Conservation (phyloP, 2,888 invertebrate species). For the Lysandra bellargus region DNA sequence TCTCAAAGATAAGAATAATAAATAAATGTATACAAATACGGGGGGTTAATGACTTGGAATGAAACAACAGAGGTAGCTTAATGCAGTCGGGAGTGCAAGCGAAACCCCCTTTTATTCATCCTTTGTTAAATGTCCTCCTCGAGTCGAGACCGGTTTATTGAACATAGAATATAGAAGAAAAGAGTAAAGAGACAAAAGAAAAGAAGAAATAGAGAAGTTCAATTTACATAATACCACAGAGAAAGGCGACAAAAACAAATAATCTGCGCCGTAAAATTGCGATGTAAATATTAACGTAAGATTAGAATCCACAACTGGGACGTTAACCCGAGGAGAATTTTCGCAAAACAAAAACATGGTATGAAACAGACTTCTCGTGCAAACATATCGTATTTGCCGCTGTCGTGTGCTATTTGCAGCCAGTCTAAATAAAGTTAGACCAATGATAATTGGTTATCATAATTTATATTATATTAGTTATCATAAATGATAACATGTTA, state of each 20-base stretch:
- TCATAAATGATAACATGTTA: not conserved
- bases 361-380: slow-evolving; percentile 4
- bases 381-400: not conserved
- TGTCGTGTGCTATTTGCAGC: not conserved
- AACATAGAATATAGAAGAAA: not conserved
- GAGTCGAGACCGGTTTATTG: not conserved
- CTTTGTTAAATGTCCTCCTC: not conserved
- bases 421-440: slow-evolving; percentile 1
- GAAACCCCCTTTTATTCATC: not conserved
- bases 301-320: slow-evolving; percentile 11
- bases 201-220: not conserved
- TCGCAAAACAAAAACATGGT: slow-evolving; percentile 20
- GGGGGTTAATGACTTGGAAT: not conserved
- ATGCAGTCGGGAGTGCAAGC: not conserved
- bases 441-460: not conserved
- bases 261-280: slow-evolving; percentile 12
- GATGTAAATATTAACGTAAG: not conserved
- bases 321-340: slow-evolving; percentile 25
- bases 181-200: not conserved
- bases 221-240: not conserved
- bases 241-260: not conserved
- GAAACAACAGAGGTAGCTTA: not conserved
- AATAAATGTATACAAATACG: slow-evolving; percentile 5
- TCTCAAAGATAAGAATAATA: not conserved
- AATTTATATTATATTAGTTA: too few relatives aligned